phyloP scores from a whole-genome alignment of 2,797 vertebrate species.

The Salmo trutta region DNA sequence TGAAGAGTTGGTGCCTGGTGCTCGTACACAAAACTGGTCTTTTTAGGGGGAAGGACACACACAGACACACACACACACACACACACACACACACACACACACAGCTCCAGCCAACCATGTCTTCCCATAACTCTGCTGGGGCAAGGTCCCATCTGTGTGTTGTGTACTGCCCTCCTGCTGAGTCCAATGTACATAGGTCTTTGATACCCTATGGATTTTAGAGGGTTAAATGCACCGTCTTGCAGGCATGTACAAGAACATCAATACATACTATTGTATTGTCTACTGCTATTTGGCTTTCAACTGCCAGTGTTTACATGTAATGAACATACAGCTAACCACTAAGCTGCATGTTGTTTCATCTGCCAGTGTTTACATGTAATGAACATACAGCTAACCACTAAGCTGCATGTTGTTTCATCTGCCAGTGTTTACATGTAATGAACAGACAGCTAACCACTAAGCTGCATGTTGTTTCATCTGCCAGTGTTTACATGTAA shows the following conservation, averaged over 20 bases:
- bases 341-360: neutral
- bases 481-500: no score
- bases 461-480: neutral
- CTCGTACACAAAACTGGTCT: neutral
- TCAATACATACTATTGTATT: neutral
- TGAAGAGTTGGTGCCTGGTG: neutral
- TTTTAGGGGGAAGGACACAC: neutral
- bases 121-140: neutral
- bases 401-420: neutral
- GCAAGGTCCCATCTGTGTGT: constrained; percentile 12
- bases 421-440: no score
- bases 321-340: no score
- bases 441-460: no score
- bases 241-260: neutral
- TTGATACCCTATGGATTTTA: neutral
- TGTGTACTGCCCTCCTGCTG: constrained; percentile 8
- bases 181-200: neutral
- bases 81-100: neutral
- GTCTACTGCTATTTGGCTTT: neutral
- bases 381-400: no score
- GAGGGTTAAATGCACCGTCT: neutral
- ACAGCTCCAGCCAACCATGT: neutral
- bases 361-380: neutral
- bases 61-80: neutral
- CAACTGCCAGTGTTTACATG: no score